These are phyloP conservation scores for Erebia aethiops DNA, from an alignment of 2,888 invertebrate genomes.

Conservation along the genomic window DNA sequence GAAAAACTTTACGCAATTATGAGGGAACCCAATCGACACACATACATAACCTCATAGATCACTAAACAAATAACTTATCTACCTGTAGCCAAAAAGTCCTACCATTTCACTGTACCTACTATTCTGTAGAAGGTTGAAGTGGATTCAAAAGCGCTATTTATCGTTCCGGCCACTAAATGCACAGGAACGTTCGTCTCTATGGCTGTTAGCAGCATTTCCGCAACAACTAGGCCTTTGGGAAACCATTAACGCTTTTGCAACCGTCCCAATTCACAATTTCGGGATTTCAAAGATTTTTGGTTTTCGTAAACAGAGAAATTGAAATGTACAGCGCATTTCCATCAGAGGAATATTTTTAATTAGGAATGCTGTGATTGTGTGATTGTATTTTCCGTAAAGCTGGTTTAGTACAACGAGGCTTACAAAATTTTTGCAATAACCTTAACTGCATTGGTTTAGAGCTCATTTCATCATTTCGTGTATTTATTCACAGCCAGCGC, in stretches of 20 bases:
- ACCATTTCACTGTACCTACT: not conserved
- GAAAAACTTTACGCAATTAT: too few species aligned
- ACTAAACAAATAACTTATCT: too few species aligned
- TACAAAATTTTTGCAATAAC: too few species aligned
- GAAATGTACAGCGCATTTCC: not conserved
- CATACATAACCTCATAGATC: too few species aligned
- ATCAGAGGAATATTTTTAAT: not conserved
- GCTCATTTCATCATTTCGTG: too few species aligned
- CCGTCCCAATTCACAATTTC: constrained; percentile 25
- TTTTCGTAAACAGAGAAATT: constrained; percentile 15
- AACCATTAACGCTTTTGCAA: constrained; percentile 21
- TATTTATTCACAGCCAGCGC: too few species aligned
- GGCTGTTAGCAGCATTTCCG: constrained; percentile 16
- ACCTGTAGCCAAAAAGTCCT: not conserved
- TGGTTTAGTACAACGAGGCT: not conserved
- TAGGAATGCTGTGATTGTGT: not conserved
- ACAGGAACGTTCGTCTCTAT: constrained; percentile 16
- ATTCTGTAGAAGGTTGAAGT: constrained; percentile 2
- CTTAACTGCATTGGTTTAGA: too few species aligned
- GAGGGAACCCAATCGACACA: too few species aligned
- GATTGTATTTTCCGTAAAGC: not conserved
- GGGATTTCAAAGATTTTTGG: constrained; percentile 11
- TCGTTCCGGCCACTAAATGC: constrained; percentile 17
- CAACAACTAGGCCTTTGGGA: constrained; percentile 23
- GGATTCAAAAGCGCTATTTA: constrained; percentile 24